These are phyloP conservation scores for Chymomyza caudatula DNA, from an alignment of 2,888 invertebrate species.

Conservation along the genomic window DNA sequence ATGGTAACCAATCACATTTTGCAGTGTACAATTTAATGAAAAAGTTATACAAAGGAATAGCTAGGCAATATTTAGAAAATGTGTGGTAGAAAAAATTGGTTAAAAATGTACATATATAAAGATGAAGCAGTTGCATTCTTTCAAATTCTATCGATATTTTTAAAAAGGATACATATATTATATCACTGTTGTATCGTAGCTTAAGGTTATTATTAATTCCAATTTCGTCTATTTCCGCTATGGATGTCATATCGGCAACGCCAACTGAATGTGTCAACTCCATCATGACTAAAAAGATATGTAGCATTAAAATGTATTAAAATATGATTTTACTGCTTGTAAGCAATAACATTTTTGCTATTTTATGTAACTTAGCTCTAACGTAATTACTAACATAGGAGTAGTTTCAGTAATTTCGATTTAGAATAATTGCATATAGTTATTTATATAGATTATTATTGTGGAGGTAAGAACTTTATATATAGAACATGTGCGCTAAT, in stretches of 20 bases:
- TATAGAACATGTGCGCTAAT: too few relatives aligned
- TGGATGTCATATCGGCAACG: constrained; percentile 93
- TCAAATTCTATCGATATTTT: constrained; percentile 5
- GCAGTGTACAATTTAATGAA: background rate
- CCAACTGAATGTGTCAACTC: constrained; percentile 81
- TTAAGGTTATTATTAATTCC: constrained; percentile 93
- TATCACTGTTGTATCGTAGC: constrained; percentile 88
- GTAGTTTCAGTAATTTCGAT: too few relatives aligned
- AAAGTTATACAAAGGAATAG: background rate
- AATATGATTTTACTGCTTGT: background rate
- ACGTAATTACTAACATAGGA: too few relatives aligned
- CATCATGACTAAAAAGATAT: constrained; percentile 65
- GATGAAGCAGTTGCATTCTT: background rate
- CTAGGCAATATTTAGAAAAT: too few relatives aligned
- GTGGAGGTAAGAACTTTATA: too few relatives aligned
- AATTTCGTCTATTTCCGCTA: constrained; percentile 92
- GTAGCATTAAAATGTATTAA: background rate
- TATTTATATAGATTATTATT: too few relatives aligned
- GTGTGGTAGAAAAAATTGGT: background rate
- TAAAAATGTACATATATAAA: background rate
- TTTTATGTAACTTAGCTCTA: too few relatives aligned
- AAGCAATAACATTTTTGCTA: too few relatives aligned
- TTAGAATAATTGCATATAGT: too few relatives aligned
- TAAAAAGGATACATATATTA: constrained; percentile 94
- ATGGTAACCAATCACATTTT: constrained; percentile 21